Percentiles rank a stretch among this genome's conserved stretches.
Evolutionary conservation across 2,888 invertebrate species (phyloP).

Genomic region (Nymphalis polychloros): DNA sequence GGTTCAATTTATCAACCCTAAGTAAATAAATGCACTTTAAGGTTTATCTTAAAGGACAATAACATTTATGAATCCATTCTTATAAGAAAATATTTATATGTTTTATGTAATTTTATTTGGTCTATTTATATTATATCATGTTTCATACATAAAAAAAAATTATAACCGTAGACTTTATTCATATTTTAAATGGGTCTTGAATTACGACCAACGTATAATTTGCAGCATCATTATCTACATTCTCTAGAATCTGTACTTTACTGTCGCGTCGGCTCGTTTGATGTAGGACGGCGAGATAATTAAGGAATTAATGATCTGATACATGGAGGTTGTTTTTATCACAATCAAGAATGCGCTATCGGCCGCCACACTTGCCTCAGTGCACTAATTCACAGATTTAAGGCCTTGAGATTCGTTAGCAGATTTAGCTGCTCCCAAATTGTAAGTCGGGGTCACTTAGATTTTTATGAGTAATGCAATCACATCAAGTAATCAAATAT

Average conservation of each 20-base stretch:
- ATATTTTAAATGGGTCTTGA: conserved; percentile 3
- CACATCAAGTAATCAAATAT: neutral
- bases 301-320: conserved; percentile 56
- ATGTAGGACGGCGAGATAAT: conserved; percentile 66
- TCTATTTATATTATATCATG: too few species aligned
- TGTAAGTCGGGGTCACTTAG: conserved; percentile 51
- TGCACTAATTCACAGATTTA: conserved; percentile 59
- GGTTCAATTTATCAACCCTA: too few species aligned
- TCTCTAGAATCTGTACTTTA: conserved; percentile 31
- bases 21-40: too few species aligned
- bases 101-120: too few species aligned
- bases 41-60: too few species aligned
- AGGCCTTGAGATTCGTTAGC: conserved; percentile 54
- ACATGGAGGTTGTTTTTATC: conserved; percentile 65
- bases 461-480: conserved; percentile 35
- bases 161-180: neutral
- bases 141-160: too few species aligned
- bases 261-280: conserved; percentile 61
- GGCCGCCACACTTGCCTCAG: conserved; percentile 52
- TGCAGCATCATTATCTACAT: conserved; percentile 26
- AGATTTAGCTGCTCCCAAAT: conserved; percentile 59
- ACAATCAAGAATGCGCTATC: conserved; percentile 63
- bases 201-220: conserved; percentile 18
- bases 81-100: too few species aligned
- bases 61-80: too few species aligned